Base-by-base conservation (phyloP, 2,113 vertebrate genomes). In the Mystacornis crossleyi region DNA sequence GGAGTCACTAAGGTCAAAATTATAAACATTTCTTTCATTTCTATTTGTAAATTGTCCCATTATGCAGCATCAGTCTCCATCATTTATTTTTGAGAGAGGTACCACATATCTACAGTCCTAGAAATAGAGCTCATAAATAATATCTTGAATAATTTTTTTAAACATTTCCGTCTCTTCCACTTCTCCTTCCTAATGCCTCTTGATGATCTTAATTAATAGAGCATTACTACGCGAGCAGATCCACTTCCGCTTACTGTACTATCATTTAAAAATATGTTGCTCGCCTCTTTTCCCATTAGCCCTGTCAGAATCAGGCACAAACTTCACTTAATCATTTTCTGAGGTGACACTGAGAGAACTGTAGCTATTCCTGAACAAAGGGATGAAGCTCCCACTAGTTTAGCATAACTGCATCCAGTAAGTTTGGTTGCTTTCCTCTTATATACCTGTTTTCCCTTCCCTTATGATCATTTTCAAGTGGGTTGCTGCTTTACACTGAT, bases 1-100 rank as follows among this genome's bases (percentile, higher is more conserved):
- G 50, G 87, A 97, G 95, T 97, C 96, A 82, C 81, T 19, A 72
- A 97, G 98, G 98, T 98, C 98, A 98, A 91, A 97, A 97, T 96
- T 95, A 96, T 84, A 96, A 96, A 97, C 95, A 96, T 96, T 96
- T 95, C 92, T 87, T 97, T 96, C 86, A 51, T 81, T 90, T 96
- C 92, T 94, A 58, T 96, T 93, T 97, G 92, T 96, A 96, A 97
- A 97, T 97, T 93, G 51, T 84, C 78, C 71, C 54, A 83, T 89
- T 93, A 96, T 89, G 62, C 78, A 85, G 75, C 80, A 92, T 54
- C 48, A 95, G 83, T 54, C 89, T 62, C 70, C 51, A 67, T 88
- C 69, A 69, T 75, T 94, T 95, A 83, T 93, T 90, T 91, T 81
- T 81, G 75, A 80, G 61, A 82, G 50, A 91, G 48, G 54, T 83